Base-by-base conservation (phyloP, 2,797 vertebrate genomes). In the Garrulus glandarius region DNA sequence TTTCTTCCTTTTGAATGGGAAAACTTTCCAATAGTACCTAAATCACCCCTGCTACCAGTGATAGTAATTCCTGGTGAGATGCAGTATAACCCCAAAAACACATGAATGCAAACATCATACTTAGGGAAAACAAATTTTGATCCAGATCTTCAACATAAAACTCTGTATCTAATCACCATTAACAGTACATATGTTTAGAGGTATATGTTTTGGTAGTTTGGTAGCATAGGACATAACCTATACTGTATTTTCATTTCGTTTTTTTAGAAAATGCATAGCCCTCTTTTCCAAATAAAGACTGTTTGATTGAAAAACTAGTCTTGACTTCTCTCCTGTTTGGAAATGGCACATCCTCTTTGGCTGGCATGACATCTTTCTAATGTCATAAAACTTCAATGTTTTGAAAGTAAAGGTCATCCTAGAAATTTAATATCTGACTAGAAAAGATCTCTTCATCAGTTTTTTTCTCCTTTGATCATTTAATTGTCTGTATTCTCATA, bases 401-500 rank as follows among this genome's bases (percentile, higher is more conserved):
- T 92, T 96, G 68, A 87, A 96, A 87, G 77, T 74, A 87, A 97
- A 97, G 55, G 89, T 93, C 88, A 96, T 95, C 80, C 86, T 95
- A 95, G 96, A 97, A 97, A 96, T 90, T 67, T 89, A 87, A 77
- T 86, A 94, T 91, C 87, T 92, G 84, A 83, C 71, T 93, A 92
- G 94, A 92, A 96, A 95, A 87, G 23, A 92, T 86, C 79, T 87
- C 95, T 97, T 97, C 72, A 96, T 97, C 80, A 91, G 32, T 91
- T 96, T 96, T 97, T 96, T 93, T 59, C 68, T 90, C 71, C 80
- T 97, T 97, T 97, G 95, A 97, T 97, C 86, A 86, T 95, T 89
- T 98, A 97, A 97, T 98, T 98, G 92, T 92, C 78, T 96, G 61
- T 90, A 96, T 97, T 96, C 88, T 95, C 94, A 97, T 91, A 97